These are phyloP conservation scores for Burhinus bistriatus DNA, from an alignment of 2,113 vertebrate genomes.

Conservation along the genomic window DNA sequence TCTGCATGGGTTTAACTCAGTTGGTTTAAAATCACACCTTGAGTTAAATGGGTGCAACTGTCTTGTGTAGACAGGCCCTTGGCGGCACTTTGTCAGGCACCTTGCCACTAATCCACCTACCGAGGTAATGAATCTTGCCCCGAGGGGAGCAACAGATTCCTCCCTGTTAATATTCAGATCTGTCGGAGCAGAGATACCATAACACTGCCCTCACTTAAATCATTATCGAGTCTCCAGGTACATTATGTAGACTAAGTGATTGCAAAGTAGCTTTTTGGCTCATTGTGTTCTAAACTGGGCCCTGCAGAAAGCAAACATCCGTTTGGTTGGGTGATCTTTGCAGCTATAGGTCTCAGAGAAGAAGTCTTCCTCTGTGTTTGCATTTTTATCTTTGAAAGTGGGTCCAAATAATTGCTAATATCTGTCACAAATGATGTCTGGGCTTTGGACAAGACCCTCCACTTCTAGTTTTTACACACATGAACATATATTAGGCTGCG, in stretches of 20 bases:
- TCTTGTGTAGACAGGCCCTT: not conserved
- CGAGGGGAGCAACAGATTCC: not conserved
- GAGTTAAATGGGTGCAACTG: not conserved
- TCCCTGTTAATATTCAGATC: constrained; percentile 4
- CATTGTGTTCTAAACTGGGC: not conserved
- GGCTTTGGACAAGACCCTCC: not conserved
- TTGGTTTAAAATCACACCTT: not conserved
- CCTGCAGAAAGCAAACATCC: not conserved
- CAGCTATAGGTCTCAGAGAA: not conserved
- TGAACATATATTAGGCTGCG: not conserved
- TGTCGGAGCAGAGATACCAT: not conserved
- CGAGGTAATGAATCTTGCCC: not conserved
- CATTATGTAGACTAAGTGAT: not conserved
- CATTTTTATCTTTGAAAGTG: not conserved
- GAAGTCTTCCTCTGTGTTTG: not conserved
- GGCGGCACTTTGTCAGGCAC: constrained; percentile 21
- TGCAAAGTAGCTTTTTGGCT: constrained; percentile 30
- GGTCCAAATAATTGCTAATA: not conserved
- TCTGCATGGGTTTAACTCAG: not conserved
- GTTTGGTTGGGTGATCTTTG: not conserved
- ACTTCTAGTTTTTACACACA: not conserved
- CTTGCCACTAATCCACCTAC: constrained; percentile 10
- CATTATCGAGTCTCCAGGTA: constrained; percentile 3
- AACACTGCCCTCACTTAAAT: constrained; percentile 4
- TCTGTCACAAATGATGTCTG: not conserved